Percentiles rank a stretch among this genome's conserved stretches.
Conservation (phyloP, 2,113 vertebrate genomes). For the Xenotilapia leptura region DNA sequence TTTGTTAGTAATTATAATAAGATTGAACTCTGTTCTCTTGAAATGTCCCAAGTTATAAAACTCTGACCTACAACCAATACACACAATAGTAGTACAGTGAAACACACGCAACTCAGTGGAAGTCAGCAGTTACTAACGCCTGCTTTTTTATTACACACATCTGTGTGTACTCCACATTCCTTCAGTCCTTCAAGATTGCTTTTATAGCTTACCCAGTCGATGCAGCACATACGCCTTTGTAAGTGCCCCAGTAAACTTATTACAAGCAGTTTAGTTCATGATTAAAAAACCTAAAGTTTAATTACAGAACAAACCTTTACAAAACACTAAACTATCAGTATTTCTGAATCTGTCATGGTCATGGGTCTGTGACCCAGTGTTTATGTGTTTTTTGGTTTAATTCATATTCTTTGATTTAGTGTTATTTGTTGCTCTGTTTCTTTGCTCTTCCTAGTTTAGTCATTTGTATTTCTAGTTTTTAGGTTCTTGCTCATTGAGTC, state of each 20-base stretch:
- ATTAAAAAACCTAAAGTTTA: background rate
- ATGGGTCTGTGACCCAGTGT: background rate
- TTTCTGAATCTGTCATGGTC: background rate
- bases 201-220: background rate
- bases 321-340: background rate
- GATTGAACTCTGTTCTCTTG: background rate
- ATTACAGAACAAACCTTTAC: background rate
- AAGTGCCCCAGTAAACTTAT: background rate
- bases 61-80: background rate
- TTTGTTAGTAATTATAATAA: background rate
- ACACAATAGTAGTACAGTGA: background rate
- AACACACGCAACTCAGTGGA: background rate
- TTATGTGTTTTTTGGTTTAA: background rate
- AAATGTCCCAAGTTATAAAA: background rate
- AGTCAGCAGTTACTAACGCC: background rate
- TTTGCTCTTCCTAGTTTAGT: rapidly evolving
- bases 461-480: background rate
- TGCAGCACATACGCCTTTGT: background rate
- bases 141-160: background rate
- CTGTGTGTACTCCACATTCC: background rate
- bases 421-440: background rate
- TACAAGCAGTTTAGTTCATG: background rate
- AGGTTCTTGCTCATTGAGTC: background rate
- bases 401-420: background rate
- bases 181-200: background rate